Evolutionary conservation across 2,888 invertebrate species (phyloP), one percentile per base, ranked within the genome.

Genomic region (Hoplodrina blanda): DNA sequence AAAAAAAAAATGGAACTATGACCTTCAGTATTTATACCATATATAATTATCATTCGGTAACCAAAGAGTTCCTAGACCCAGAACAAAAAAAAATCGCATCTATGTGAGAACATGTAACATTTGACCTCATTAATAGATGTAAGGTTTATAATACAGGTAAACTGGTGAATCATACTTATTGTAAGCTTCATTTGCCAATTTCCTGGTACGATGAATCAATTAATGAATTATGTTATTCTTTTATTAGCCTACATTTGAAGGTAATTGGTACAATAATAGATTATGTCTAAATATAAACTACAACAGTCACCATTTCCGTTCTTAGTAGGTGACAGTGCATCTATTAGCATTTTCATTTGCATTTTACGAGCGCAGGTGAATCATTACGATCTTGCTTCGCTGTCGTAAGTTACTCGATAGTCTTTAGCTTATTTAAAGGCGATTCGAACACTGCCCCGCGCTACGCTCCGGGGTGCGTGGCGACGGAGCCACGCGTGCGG

Each of bases 171-270:
- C 71, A 80, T 56, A 49, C 11, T 8, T 64, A 11, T 25, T 61
- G 3, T 75, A 50, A 64, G 62, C 55, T 61, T 17, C 33, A 63
- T n/a, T 44, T 66, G 81, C 81, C 78, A 80, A 80, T 70, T 76
- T 70, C 68, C 52, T 61, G 33, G 25, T 52, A 19, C 65, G 67
- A 59, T 74, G 59, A 78, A 62, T 69, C 60, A 74, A 76, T 80
- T 59, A 61, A 61, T 63, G 37, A 54, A 63, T 61, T 50, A 56
- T 50, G n/a, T 56, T 53, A 44, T 55, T 76, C 59, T 70, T 62
- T 54, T 61, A 30, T 37, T 69, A 65, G 61, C 49, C 44, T 37
- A 61, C 17, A 6, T 50, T 59, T 46, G 50, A 62, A 62, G 57
- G n/a, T 50, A 59, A 59, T 79, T 63, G n/a, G 2, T 33, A 61